Percentiles rank a stretch among this genome's conserved stretches.
These are phyloP conservation scores for Gonatopus flavifemur DNA, from an alignment of 1,140 invertebrate species.

Conservation along the genomic window DNA sequence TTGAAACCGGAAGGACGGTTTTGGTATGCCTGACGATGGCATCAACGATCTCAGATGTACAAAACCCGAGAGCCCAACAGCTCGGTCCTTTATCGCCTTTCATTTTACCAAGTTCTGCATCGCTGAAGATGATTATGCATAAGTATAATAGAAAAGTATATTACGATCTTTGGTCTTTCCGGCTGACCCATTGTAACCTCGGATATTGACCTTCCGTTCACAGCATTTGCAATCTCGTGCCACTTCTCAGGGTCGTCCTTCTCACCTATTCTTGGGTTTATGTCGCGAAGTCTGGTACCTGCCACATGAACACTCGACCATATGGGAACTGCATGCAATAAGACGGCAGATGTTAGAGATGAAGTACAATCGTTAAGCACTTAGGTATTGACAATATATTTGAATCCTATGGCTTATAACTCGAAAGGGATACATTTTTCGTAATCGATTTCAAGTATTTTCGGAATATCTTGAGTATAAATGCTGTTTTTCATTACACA, in stretches of 20 bases:
- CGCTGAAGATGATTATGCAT: too few relatives aligned
- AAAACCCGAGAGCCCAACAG: conserved; percentile 61
- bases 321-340: conserved; percentile 59
- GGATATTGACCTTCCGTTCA: conserved; percentile 58
- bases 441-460: too few relatives aligned
- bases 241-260: conserved; percentile 62
- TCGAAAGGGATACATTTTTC: too few relatives aligned
- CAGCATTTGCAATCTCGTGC: conserved; percentile 59
- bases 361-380: too few relatives aligned
- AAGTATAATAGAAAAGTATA: too few relatives aligned
- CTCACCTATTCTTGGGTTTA: conserved; percentile 60
- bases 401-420: too few relatives aligned
- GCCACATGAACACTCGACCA: conserved; percentile 68
- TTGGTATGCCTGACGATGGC: conserved; percentile 62
- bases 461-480: too few relatives aligned
- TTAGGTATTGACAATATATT: too few relatives aligned
- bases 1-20: conserved; percentile 60
- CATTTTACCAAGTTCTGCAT: conserved; percentile 57
- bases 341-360: conserved; percentile 10
- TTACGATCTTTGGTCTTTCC: conserved; percentile 3
- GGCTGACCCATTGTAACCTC: conserved; percentile 6
- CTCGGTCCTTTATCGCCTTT: conserved; percentile 56
- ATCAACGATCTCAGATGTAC: conserved; percentile 59
- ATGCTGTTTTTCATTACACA: too few relatives aligned
- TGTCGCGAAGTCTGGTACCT: conserved; percentile 62